phyloP scores from a whole-genome alignment of 2,113 vertebrate species.

The Megaleporinus macrocephalus region DNA sequence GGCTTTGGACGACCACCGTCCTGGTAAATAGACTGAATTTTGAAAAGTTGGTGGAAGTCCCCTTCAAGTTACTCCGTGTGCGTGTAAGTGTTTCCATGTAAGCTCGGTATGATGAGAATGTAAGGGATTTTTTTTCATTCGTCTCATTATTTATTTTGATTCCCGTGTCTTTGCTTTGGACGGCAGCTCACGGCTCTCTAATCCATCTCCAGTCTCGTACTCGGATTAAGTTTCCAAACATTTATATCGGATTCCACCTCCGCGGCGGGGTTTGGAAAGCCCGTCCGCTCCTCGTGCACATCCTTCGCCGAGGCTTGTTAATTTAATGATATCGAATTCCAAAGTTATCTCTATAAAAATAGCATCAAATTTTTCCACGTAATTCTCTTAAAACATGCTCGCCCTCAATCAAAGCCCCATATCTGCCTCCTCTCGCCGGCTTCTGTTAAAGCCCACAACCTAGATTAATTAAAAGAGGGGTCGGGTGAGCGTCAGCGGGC shows the following conservation, averaged over 20 bases:
- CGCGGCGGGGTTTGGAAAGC: conserved; percentile 33
- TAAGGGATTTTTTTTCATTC: conserved; percentile 41
- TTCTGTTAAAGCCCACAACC: conserved; percentile 70
- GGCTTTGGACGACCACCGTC: too few relatives aligned
- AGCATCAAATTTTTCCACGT: conserved; percentile 49
- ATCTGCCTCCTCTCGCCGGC: conserved; percentile 68
- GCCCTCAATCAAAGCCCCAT: conserved; percentile 60
- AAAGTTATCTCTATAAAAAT: conserved; percentile 64
- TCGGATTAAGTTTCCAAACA: conserved; percentile 42
- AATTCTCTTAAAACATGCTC: conserved; percentile 62
- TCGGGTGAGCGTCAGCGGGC: conserved; percentile 63
- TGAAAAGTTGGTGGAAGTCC: too few relatives aligned
- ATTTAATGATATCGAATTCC: conserved; percentile 60
- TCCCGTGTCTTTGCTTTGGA: conserved; percentile 55
- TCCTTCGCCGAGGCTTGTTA: conserved; percentile 37
- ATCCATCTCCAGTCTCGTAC: conserved; percentile 42
- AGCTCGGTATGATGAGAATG: conserved; percentile 47
- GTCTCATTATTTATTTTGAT: conserved; percentile 54
- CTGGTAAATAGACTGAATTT: too few relatives aligned
- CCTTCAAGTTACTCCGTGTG: neutral
- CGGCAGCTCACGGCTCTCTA: conserved; percentile 35
- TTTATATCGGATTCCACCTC: conserved; percentile 47
- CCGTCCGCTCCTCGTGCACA: conserved; percentile 26
- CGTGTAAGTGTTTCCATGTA: neutral
- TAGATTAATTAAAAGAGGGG: conserved; percentile 73